Evolutionary conservation across 2,113 vertebrate genomes (phyloP), one percentile per base, ranked within the genome.

Genomic region (Menidia beryllina): DNA sequence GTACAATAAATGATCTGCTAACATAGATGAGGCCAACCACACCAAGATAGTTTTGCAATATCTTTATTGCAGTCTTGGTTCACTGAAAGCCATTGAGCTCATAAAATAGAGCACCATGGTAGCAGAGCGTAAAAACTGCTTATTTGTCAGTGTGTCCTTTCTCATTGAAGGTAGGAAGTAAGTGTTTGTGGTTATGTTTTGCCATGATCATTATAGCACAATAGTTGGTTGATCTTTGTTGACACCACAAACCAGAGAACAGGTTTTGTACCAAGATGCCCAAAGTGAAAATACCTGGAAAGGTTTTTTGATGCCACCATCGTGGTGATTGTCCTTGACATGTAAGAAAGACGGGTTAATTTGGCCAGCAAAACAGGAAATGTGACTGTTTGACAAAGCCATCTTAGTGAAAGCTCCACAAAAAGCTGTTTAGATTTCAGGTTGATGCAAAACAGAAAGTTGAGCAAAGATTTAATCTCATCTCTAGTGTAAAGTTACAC

Each of bases 211-310:
- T 51, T 69, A 34, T 69, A 70, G 55, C 57, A 75, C 1, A 14
- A 49, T 55, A 76, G 69, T 45, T 53, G 66, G 54, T 72, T 79
- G 72, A 82, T 84, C 24, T 74, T 43, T 89, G 85, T 89, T 71
- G 86, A 90, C 76, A 86, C 70, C 26, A 45, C 73, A 81, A 86
- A 86, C 70, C 0, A 61, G 60, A 61, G 55, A 86, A 89, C 87
- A 72, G 67, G 79, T 90, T 86, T 85, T 34, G 53, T 66, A 77
- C 60, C 59, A 56, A 25, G 73, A 45, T 17, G 24, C 53, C 47
- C 19, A 48, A 66, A 78, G 70, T 77, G 47, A 49, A 78, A 83
- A 72, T 83, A 68, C 77, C 43, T 73, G 69, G 50, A 71, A 80
- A 64, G 78, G 59, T 72, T 66, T 79, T 41, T 30, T 36, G 7